phyloP scores from a whole-genome alignment of 2,113 vertebrate species.

The Accipiter cooperii region DNA sequence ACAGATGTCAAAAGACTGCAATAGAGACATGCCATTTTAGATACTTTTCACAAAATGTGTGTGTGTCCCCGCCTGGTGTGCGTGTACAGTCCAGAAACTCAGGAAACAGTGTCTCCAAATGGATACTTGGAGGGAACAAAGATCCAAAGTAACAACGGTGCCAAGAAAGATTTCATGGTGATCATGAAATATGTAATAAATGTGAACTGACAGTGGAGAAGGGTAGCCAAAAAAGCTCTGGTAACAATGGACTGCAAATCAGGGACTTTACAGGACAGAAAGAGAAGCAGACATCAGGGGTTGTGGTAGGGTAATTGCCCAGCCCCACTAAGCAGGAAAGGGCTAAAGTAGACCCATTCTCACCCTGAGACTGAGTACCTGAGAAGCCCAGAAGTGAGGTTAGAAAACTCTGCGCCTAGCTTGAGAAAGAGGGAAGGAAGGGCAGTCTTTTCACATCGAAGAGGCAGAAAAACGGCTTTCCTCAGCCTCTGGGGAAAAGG shows the following conservation, averaged over 20 bases:
- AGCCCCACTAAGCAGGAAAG: neutral
- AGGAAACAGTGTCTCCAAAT: neutral
- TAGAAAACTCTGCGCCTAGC: neutral
- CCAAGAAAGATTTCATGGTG: neutral
- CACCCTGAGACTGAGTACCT: neutral
- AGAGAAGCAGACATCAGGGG: neutral
- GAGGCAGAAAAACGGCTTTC: neutral
- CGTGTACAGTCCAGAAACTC: neutral
- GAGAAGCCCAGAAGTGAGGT: neutral
- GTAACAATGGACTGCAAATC: neutral
- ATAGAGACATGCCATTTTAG: neutral
- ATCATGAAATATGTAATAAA: neutral
- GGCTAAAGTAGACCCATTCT: neutral
- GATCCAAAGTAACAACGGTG: neutral
- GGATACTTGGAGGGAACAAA: neutral
- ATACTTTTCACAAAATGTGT: neutral
- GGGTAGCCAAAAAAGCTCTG: neutral
- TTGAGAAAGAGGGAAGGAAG: neutral
- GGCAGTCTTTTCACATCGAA: neutral
- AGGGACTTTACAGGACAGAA: neutral
- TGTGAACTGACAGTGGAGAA: neutral
- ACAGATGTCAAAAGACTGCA: slow-evolving; percentile 94
- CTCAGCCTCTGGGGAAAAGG: neutral
- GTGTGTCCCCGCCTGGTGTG: too few species aligned
- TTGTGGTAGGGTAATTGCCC: neutral